Evolutionary conservation across 2,797 vertebrate genomes (phyloP).

Genomic region (Eutrigla gurnardus): DNA sequence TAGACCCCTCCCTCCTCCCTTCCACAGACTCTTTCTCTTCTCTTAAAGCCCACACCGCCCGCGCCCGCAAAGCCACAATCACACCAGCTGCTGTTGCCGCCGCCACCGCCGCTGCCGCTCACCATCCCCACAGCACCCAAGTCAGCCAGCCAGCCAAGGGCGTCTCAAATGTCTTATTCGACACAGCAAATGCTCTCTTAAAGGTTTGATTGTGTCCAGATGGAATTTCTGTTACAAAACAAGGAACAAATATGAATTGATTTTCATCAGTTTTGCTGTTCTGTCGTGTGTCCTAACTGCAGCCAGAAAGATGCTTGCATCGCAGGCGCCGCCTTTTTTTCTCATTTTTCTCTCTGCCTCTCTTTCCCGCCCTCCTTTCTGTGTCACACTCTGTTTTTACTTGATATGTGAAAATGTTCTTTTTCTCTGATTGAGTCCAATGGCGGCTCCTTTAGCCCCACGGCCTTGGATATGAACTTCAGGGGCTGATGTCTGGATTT

Average conservation of each 20-base stretch:
- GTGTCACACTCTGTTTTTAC: conserved; percentile 26
- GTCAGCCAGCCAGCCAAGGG: conserved; percentile 59
- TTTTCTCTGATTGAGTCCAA: conserved; percentile 20
- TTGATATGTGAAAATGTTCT: conserved; percentile 25
- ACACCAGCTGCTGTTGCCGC: conserved; percentile 65
- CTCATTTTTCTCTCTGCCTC: conserved; percentile 12
- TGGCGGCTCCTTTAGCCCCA: conserved; percentile 31
- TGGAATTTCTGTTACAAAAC: conserved; percentile 68
- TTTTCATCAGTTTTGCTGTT: conserved; percentile 26
- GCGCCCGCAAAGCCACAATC: conserved; percentile 53
- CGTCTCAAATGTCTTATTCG: conserved; percentile 58
- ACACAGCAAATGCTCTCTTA: conserved; percentile 43
- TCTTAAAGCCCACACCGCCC: conserved; percentile 42
- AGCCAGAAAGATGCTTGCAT: conserved; percentile 36
- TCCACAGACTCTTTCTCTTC: conserved; percentile 22
- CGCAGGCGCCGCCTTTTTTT: conserved; percentile 10
- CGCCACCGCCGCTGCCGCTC: conserved; percentile 40
- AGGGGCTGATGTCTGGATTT: conserved; percentile 26
- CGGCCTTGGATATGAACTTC: conserved; percentile 33
- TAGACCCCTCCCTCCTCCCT: conserved; percentile 67
- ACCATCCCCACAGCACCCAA: conserved; percentile 52
- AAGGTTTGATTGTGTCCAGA: conserved; percentile 42
- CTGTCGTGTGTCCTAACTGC: conserved; percentile 32
- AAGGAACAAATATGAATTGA: conserved; percentile 29
- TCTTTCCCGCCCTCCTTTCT: conserved; percentile 9